These are phyloP conservation scores for Antitype chi DNA, from an alignment of 2,888 invertebrate species.

Conservation along the genomic window DNA sequence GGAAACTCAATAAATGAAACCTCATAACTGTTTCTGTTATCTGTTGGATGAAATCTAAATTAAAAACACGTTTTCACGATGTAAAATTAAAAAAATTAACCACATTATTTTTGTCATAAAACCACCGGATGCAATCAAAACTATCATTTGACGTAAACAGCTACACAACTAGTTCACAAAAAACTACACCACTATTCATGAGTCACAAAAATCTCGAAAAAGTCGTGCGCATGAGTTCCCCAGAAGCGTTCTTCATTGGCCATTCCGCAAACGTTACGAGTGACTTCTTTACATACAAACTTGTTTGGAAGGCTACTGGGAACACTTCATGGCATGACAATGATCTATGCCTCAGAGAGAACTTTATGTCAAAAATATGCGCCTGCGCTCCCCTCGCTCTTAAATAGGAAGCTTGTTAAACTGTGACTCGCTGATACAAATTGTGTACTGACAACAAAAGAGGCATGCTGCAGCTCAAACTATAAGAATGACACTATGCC, in stretches of 20 bases:
- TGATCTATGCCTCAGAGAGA: conserved; percentile 82
- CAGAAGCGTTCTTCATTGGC: conserved; percentile 71
- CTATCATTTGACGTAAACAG: conserved; percentile 28
- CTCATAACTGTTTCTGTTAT: conserved; percentile 2
- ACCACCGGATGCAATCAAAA: conserved; percentile 47
- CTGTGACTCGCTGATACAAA: conserved; percentile 42
- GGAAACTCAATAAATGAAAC: conserved; percentile 12
- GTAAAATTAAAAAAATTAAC: neutral
- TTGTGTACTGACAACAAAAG: conserved; percentile 40
- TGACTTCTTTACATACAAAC: conserved; percentile 76
- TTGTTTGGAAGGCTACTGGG: conserved; percentile 81
- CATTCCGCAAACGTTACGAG: conserved; percentile 72
- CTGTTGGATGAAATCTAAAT: conserved; percentile 23
- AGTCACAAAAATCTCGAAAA: conserved; percentile 48
- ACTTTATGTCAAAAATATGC: conserved; percentile 65
- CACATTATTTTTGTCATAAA: conserved; percentile 18
- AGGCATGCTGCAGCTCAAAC: neutral
- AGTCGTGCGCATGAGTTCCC: conserved; percentile 49
- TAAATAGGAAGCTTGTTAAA: conserved; percentile 55
- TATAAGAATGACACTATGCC: neutral
- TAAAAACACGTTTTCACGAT: conserved; percentile 21
- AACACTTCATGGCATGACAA: conserved; percentile 79
- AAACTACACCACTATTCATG: conserved; percentile 28
- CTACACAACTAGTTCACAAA: conserved; percentile 29
- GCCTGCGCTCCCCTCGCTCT: conserved; percentile 42